Evolutionary conservation across 2,888 invertebrate species (phyloP), one percentile per base, ranked within the genome.

Genomic region (Megamerina dolium): DNA sequence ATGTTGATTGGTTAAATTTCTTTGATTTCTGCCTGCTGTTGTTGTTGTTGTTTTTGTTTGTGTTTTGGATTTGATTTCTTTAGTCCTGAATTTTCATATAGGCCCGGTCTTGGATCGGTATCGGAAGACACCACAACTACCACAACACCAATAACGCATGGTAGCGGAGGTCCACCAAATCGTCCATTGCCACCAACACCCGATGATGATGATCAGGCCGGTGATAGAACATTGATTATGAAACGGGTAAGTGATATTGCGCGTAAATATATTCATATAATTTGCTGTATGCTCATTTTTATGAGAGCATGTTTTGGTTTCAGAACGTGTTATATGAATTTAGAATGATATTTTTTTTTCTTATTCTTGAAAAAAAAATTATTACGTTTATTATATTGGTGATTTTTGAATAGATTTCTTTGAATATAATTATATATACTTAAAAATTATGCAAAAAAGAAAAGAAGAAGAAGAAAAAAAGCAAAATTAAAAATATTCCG

Each of bases 161-260:
- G 70, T 51, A 73, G 75, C 54, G 83, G 84, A 45, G 83, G 85
- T 42, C 87, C 91, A 57, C 93, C 93, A 48, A 93, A 92, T 68
- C 80, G 93, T 56, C 94, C 94, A 40, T 77, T 94, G 62, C 94
- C 94, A 43, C 94, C 94, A 38, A 94, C 94, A 40, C 94, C 94
- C 30, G 93, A 92, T 69, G 93, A 94, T 65, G 89, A 90, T 70
- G 86, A 86, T 73, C 78, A 77, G 61, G 75, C 76, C 50, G 84
- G 86, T 43, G 92, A 92, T 72, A 81, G 89, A 63, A 94, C 93
- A 45, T 81, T 94, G 72, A 91, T 93, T 65, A 85, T 91, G 79
- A 84, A 91, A 74, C 79, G 91, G 82, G 92, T 92, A 73, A 83
- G 88, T 81, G 37, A n/a, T 12, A 14, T 8, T 23, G 6, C n/a